Conservation (phyloP, 2,888 invertebrate genomes). For the Chalcis sispes region DNA sequence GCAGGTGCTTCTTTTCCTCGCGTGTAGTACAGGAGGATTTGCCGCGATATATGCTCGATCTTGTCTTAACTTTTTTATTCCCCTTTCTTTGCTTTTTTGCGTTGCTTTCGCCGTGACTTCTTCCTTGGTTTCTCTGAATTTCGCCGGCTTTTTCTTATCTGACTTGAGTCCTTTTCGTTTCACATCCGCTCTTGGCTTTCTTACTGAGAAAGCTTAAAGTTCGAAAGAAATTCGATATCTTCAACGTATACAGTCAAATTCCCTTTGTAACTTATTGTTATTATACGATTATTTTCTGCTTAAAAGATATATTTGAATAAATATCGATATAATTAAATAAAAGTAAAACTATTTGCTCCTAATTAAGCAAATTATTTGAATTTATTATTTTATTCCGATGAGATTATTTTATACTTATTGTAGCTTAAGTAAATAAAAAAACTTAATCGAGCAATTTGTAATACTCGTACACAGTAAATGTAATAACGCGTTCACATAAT, state of each 20-base stretch:
- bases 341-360: too few species aligned
- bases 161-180: neutral
- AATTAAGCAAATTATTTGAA: too few species aligned
- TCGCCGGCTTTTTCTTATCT: constrained; percentile 31
- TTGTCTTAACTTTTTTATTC: neutral
- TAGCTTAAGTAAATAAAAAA: too few species aligned
- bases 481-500: neutral
- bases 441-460: too few species aligned
- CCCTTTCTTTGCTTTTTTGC: neutral
- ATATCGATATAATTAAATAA: too few species aligned
- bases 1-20: constrained; percentile 5
- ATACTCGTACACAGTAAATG: too few species aligned
- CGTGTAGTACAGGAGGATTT: neutral
- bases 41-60: neutral
- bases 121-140: constrained; percentile 40
- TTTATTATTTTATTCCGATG: too few species aligned
- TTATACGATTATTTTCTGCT: too few species aligned
- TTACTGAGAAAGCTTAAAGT: constrained; percentile 33
- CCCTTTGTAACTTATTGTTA: too few species aligned
- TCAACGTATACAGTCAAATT: neutral
- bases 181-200: neutral
- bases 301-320: too few species aligned
- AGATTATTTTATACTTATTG: too few species aligned
- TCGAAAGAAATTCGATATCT: constrained; percentile 25
- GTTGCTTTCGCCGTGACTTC: neutral